Evolutionary conservation across 2,797 vertebrate genomes (phyloP).

Genomic region (Pithecia hirsuta): DNA sequence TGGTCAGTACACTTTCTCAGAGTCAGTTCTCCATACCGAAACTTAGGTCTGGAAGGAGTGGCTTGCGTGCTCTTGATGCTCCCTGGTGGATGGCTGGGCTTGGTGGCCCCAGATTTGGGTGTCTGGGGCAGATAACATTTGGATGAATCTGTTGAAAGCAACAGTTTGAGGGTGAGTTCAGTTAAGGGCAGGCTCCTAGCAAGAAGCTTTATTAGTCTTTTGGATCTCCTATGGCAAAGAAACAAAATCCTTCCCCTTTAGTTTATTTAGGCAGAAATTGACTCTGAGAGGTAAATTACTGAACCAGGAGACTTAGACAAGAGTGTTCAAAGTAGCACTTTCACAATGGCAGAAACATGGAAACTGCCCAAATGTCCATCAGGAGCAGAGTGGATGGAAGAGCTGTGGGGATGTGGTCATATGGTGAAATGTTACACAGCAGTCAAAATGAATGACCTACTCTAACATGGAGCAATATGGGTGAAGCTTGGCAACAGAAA

Average conservation of each 20-base stretch:
- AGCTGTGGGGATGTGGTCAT: background rate
- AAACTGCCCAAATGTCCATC: background rate
- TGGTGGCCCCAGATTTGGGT: background rate
- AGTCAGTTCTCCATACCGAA: background rate
- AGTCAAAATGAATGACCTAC: background rate
- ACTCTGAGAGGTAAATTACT: background rate
- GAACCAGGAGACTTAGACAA: background rate
- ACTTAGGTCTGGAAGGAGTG: fast-evolving
- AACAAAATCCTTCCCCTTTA: background rate
- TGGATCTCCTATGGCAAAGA: background rate
- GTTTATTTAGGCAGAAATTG: conserved; percentile 38
- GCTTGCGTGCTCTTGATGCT: background rate
- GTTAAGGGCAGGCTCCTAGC: background rate
- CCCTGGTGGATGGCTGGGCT: background rate
- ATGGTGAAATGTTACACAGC: background rate
- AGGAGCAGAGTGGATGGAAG: background rate
- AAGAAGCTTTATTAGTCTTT: background rate
- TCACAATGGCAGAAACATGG: background rate
- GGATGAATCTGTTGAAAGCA: background rate
- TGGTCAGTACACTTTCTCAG: background rate
- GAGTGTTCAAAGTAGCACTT: background rate
- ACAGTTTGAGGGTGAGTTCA: background rate
- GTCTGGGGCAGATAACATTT: background rate
- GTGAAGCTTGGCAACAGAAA: background rate
- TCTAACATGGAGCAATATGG: background rate